phyloP scores from a whole-genome alignment of 2,797 vertebrate species.

The Pseudopleuronectes americanus region DNA sequence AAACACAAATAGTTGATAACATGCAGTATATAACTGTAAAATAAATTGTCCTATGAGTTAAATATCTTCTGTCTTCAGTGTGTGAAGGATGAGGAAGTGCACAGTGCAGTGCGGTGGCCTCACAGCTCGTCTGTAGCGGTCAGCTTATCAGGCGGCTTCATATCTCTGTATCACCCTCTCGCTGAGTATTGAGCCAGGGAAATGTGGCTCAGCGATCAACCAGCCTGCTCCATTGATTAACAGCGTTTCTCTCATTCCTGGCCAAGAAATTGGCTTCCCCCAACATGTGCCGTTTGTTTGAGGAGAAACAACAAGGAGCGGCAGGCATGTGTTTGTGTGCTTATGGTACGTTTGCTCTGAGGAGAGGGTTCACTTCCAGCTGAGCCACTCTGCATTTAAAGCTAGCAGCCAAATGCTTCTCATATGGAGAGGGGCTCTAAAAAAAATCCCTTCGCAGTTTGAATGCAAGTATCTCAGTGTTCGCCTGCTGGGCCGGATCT shows the following conservation, averaged over 20 bases:
- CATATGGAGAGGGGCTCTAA: slow-evolving; percentile 55
- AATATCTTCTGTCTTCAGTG: not conserved
- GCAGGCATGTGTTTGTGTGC: slow-evolving; percentile 64
- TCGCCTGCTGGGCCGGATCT: slow-evolving; percentile 59
- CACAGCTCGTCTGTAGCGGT: slow-evolving; percentile 55
- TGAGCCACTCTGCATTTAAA: slow-evolving; percentile 73
- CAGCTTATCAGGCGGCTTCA: slow-evolving; percentile 58
- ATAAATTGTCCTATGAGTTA: not conserved
- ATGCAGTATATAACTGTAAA: not conserved
- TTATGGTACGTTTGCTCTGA: slow-evolving; percentile 40
- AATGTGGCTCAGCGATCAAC: slow-evolving; percentile 62
- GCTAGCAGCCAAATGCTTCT: slow-evolving; percentile 68
- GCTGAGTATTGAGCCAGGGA: slow-evolving; percentile 52
- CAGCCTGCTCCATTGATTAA: slow-evolving; percentile 69
- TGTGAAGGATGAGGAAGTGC: slow-evolving; percentile 14
- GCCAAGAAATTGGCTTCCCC: slow-evolving; percentile 50
- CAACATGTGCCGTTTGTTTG: slow-evolving; percentile 66
- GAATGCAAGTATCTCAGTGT: slow-evolving; percentile 54
- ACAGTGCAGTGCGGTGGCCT: slow-evolving; percentile 39
- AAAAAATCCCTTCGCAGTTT: slow-evolving; percentile 48
- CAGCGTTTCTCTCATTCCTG: slow-evolving; percentile 55
- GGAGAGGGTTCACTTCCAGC: slow-evolving; percentile 65
- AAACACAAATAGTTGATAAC: no score
- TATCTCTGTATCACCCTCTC: slow-evolving; percentile 57
- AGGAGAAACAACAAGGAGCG: slow-evolving; percentile 42